phyloP scores from a whole-genome alignment of 2,113 vertebrate genomes.

The Brachyhypopomus occidentalis region DNA sequence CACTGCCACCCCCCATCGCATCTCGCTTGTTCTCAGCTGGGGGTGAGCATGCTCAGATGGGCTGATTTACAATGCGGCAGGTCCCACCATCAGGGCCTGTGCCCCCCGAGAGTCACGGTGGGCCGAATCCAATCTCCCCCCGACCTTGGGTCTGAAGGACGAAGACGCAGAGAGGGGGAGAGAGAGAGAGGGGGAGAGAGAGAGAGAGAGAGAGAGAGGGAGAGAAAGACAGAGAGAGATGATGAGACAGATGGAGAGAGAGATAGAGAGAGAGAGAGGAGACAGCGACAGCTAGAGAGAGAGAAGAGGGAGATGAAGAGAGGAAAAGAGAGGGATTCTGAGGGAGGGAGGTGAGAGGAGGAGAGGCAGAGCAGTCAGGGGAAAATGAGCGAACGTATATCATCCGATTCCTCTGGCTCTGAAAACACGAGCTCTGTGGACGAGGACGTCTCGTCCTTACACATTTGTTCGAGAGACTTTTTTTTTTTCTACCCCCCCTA shows the following conservation, averaged over 20 bases:
- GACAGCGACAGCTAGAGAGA: too few species aligned
- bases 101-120: constrained; percentile 48
- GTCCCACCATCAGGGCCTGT: constrained; percentile 29
- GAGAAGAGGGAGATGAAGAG: background rate
- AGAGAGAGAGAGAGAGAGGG: too few species aligned
- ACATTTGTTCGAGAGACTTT: constrained; percentile 18
- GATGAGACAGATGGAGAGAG: constrained; percentile 1
- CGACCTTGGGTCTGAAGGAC: constrained; percentile 60
- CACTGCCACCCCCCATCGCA: background rate
- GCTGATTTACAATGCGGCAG: constrained; percentile 47
- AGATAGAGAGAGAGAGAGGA: too few species aligned
- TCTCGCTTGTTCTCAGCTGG: constrained; percentile 19
- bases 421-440: constrained; percentile 39
- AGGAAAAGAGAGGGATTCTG: too few species aligned
- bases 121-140: constrained; percentile 55
- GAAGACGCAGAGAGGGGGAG: constrained; percentile 23
- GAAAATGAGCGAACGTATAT: constrained; percentile 41
- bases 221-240: too few species aligned
- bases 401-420: constrained; percentile 27
- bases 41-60: constrained; percentile 20
- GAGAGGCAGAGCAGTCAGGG: background rate
- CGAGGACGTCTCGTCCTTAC: constrained; percentile 40
- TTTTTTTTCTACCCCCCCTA: too few species aligned
- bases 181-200: constrained; percentile 15
- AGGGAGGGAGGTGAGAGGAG: too few species aligned